Conservation (phyloP, 2,113 vertebrate species). For the Antechinus stuartii region DNA sequence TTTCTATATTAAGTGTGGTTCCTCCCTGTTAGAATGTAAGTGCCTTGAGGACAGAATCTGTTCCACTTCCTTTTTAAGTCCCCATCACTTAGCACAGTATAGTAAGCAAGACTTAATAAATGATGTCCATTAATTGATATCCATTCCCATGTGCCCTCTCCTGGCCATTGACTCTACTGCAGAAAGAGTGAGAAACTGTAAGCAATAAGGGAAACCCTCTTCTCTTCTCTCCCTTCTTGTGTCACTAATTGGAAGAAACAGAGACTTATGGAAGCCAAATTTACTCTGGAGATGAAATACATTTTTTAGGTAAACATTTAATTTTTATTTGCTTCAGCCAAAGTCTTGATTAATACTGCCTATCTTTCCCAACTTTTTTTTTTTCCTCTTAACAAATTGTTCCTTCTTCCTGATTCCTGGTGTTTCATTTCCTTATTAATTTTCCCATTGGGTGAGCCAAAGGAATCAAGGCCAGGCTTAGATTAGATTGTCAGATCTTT, state of each 20-base stretch:
- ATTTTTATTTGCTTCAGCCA: no score
- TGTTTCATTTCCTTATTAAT: background rate
- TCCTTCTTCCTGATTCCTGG: background rate
- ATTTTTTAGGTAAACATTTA: no score
- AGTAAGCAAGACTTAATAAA: background rate
- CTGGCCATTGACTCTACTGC: background rate
- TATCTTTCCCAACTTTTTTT: background rate
- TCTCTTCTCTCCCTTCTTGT: background rate
- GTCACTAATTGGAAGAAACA: background rate
- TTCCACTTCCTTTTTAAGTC: no score
- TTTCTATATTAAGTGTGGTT: no score
- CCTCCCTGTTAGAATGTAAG: no score
- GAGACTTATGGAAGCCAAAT: background rate
- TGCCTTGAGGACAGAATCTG: no score
- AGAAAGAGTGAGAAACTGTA: background rate
- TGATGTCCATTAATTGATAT: background rate
- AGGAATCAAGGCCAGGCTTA: background rate
- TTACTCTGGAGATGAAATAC: background rate
- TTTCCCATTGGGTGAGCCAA: background rate
- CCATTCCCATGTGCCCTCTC: background rate
- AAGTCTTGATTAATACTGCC: background rate
- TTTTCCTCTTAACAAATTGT: background rate
- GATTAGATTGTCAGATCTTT: background rate
- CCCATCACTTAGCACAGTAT: no score
- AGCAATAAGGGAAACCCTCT: background rate